Base-by-base conservation (phyloP, 2,113 vertebrate genomes). In the Albula glossodonta region DNA sequence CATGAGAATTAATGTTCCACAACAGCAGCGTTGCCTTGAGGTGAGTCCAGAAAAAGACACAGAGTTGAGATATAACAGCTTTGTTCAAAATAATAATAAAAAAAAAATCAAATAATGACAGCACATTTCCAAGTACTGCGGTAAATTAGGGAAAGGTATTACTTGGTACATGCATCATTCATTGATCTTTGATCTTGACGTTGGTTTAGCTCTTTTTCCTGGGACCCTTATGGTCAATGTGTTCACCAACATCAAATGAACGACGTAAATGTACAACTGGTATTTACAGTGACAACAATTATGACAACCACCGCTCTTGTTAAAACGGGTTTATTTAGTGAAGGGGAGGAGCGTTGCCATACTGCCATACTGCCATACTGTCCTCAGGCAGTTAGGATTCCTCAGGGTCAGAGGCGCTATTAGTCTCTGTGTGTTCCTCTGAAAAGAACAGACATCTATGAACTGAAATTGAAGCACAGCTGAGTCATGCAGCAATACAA, bases 401-500 rank as follows among this genome's bases (percentile, higher is more conserved):
- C 5, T 74, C 70, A 74, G 70, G 17, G 2, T 74, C 70, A 74
- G 70, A 74, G 31, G 25, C 4, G 19, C 3, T 19, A 17, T 31
- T 31, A n/a, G 19, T 7, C 17, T 2, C 48, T 74, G 57, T 51
- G 22, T 83, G 66, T 74, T 85, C 53, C 80, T 81, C 3, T n/a
- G 31, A 80, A 79, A 17, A 10, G 70, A 78, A 51, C 50, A 10
- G 57, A 83, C 2, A 15, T 31, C 31, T 1, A 10, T 80, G 17
- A n/a, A 92, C 91, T 56, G 12, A 56, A 12, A 56, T 56, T 56
- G 31, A 41, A 41, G 31, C 31, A 41, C 31, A 41, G 31, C 31
- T 41, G 31, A 41, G 31, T 41, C 31, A 41, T 41, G 31, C 31
- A 41, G 31, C 31, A 41, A 41, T 0, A 1, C 31, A 41, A 41